Evolutionary conservation across 1,140 invertebrate species (phyloP), one percentile per base, ranked within the genome.

Genomic region (Sminthurides bifidus): DNA sequence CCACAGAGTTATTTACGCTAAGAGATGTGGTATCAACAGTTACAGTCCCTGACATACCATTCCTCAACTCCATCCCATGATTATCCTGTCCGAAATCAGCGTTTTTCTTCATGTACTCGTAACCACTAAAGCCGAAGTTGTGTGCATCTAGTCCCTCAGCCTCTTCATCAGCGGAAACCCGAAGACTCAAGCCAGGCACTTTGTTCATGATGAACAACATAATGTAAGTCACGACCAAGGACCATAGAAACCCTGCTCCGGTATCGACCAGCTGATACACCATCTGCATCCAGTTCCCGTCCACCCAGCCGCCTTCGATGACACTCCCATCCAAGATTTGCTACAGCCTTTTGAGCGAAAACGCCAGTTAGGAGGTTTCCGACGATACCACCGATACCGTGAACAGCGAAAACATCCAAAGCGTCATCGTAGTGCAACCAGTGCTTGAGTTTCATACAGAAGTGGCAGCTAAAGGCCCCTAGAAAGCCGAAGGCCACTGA

Each of bases 241-340:
- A 37, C 63, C 63, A 65, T 1, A 31, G 26, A 3, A 65, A 38
- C 17, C 58, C 63, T 0, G 63, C 59, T 15, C 30, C 48, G 6
- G 56, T 51, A 29, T 65, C 63, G 15, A 54, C 53, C 3, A 49
- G 24, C 52, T 65, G 63, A 56, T 61, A 45, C 6, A 29, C 56
- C 1, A 65, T 50, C 58, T 65, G 63, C 41, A 59, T 61, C 63
- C 63, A 65, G 30, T 65, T 49, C 29, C 63, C 63, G 43, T 65
- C 63, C 21, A 65, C 23, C 53, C 63, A 55, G 10, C 63, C 63
- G n/a, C 41, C 38, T 27, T 24, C 10, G 40, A 50, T 23, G 26
- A 29, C 21, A 26, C 27, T 19, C 19, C 56, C 52, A 51, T 59
- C 57, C 15, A 59, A n/a, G n/a, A 5, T 8, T 33, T 5, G 56